phyloP scores from a whole-genome alignment of 92 coral and sea anemone species.

The Meandrina meandrites region DNA sequence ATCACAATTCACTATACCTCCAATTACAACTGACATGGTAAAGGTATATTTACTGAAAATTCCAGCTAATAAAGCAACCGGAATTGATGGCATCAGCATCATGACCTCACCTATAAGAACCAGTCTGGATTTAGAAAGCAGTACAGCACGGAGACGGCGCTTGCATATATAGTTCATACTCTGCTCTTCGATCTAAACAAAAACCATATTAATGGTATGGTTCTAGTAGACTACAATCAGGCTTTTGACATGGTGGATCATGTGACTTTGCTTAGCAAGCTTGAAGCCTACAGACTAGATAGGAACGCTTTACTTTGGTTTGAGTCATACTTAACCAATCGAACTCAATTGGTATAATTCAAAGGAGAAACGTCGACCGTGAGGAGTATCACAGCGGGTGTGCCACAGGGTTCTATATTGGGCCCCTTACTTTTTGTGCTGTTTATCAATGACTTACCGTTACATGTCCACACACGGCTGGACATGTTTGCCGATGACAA shows the following conservation, averaged over 20 bases:
- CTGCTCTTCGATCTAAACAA: conserved; percentile 23
- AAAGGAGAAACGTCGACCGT: conserved; percentile 8
- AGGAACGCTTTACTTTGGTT: too few relatives aligned
- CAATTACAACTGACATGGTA: conserved; percentile 17
- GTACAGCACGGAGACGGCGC: conserved; percentile 25
- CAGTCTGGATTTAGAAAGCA: too few relatives aligned
- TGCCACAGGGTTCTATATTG: not conserved
- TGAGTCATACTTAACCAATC: too few relatives aligned
- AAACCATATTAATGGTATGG: conserved; percentile 23
- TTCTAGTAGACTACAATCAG: conserved; percentile 13
- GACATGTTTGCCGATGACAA: conserved; percentile 21
- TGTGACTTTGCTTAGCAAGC: conserved; percentile 19
- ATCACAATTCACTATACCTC: conserved; percentile 28
- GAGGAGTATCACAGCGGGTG: conserved; percentile 9
- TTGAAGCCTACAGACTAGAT: conserved; percentile 27
- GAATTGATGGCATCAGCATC: conserved; percentile 35
- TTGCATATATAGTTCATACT: conserved; percentile 32
- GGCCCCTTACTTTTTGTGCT: too few relatives aligned
- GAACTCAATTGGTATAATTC: conserved; percentile 19
- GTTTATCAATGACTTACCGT: conserved; percentile 13
- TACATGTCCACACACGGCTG: conserved; percentile 4
- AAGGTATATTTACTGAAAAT: conserved; percentile 27
- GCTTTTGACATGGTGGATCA: conserved; percentile 26
- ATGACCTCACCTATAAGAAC: too few relatives aligned
- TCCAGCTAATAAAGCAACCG: conserved; percentile 28